Conservation (phyloP, 2,888 invertebrate genomes). For the Troides oblongomaculatus region DNA sequence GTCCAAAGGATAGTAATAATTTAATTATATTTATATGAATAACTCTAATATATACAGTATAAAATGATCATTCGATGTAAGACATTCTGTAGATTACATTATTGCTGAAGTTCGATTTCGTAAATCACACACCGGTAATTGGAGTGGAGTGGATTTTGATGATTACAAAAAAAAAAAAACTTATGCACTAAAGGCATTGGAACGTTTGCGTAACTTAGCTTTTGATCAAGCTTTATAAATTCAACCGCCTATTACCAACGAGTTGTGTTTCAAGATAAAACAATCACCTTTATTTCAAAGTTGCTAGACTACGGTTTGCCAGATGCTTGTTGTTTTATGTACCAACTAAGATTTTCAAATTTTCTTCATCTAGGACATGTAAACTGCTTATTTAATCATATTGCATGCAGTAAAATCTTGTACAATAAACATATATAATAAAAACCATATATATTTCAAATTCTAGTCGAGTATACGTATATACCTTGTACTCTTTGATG, state of each 20-base stretch:
- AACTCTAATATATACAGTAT: not conserved
- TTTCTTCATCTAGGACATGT: not conserved
- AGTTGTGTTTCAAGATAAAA: constrained; percentile 3
- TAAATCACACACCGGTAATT: not conserved
- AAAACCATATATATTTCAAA: too few species aligned
- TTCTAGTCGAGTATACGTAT: not conserved
- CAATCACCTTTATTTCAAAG: constrained; percentile 14
- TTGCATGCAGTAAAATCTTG: not conserved
- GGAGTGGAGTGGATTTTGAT: not conserved
- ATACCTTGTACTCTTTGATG: not conserved
- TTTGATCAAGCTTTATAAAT: constrained; percentile 13
- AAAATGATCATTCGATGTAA: not conserved
- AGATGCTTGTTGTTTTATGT: not conserved
- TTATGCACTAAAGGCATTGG: constrained; percentile 4
- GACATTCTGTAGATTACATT: not conserved
- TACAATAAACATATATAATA: too few species aligned
- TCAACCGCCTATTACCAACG: not conserved
- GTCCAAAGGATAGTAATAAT: too few species aligned
- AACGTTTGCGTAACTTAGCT: constrained; percentile 2
- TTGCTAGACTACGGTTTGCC: not conserved
- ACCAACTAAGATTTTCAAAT: not conserved
- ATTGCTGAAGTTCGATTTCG: not conserved
- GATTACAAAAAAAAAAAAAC: not conserved
- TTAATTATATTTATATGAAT: not conserved
- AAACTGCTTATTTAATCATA: not conserved